These are phyloP conservation scores for Albula glossodonta DNA, from an alignment of 2,113 vertebrate genomes.

Conservation along the genomic window DNA sequence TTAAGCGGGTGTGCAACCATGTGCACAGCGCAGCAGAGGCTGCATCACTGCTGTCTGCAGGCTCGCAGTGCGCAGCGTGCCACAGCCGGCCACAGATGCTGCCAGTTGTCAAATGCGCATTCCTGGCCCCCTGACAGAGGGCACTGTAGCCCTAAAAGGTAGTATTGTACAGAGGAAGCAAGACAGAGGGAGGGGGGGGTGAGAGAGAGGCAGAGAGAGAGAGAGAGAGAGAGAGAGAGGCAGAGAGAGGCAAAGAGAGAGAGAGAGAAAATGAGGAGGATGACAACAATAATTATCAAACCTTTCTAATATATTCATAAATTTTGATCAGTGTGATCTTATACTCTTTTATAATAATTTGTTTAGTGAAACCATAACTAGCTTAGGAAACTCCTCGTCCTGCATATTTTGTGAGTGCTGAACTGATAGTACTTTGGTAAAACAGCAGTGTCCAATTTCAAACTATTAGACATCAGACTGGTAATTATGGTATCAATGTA, in stretches of 20 bases:
- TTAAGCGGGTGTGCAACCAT: not conserved
- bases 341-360: not conserved
- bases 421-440: not conserved
- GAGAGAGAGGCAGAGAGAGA: not conserved
- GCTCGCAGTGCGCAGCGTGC: not conserved
- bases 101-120: slow-evolving; percentile 18
- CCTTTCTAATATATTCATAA: not conserved
- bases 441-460: not conserved
- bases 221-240: not conserved
- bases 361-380: not conserved
- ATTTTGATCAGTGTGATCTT: not conserved
- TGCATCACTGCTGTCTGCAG: not conserved
- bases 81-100: not conserved
- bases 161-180: slow-evolving; percentile 11
- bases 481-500: not conserved
- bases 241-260: not conserved
- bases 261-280: not conserved
- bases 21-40: not conserved
- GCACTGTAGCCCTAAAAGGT: slow-evolving; percentile 19
- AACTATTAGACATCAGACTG: not conserved
- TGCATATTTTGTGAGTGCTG: not conserved
- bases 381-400: not conserved
- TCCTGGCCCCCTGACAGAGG: slow-evolving; percentile 18
- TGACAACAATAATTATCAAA: not conserved
- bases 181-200: not conserved